These are phyloP conservation scores for Euphysa ruthae DNA, from an alignment of 30 jellyfish, hydroid and myxozoan species.

Conservation along the genomic window DNA sequence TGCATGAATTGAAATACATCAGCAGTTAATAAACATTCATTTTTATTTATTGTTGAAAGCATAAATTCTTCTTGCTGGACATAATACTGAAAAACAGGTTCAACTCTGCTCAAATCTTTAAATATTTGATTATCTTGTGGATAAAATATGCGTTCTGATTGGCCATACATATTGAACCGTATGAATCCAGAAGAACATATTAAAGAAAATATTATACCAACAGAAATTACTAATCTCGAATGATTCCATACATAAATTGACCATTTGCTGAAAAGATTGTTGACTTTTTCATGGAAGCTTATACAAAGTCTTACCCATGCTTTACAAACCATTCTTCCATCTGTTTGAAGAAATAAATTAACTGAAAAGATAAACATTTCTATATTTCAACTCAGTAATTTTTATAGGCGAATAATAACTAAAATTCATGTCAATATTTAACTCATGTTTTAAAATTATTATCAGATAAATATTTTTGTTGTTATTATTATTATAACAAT, in stretches of 20 bases:
- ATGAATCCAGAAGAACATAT: conserved; percentile 9
- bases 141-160: conserved; percentile 48
- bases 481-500: too few relatives aligned
- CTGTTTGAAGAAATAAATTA: too few relatives aligned
- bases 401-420: too few relatives aligned
- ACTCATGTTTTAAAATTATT: too few relatives aligned
- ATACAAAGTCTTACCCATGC: conserved; percentile 6
- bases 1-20: conserved; percentile 36
- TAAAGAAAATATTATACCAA: conserved; percentile 4
- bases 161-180: conserved; percentile 9
- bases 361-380: too few relatives aligned
- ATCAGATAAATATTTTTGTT: too few relatives aligned
- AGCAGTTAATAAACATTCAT: conserved; percentile 22
- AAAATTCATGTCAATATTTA: too few relatives aligned
- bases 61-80: conserved; percentile 61
- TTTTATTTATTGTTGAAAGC: neutral
- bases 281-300: conserved; percentile 10
- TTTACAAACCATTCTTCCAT: neutral
- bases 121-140: conserved; percentile 77
- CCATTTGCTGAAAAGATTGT: conserved; percentile 14
- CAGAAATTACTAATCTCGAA: neutral
- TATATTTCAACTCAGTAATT: too few relatives aligned
- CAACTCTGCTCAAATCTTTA: conserved; percentile 49
- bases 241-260: conserved; percentile 13
- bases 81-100: conserved; percentile 35